Percentiles rank a stretch among this genome's conserved stretches.
These are phyloP conservation scores for Antrozous pallidus DNA, from an alignment of 2,797 vertebrate species.

Conservation along the genomic window DNA sequence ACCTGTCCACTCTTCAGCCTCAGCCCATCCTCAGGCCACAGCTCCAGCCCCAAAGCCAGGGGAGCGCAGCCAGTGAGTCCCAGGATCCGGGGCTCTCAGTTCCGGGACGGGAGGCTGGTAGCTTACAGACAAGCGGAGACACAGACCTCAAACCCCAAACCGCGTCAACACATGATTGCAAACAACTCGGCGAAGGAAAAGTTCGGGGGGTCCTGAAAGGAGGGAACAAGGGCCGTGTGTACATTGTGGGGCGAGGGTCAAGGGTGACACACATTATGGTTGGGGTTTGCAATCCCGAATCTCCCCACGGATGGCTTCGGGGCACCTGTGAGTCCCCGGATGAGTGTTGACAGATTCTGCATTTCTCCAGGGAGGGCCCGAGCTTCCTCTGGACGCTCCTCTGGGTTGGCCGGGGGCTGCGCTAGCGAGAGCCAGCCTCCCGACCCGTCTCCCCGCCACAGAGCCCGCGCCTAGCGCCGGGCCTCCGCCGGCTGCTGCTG, in stretches of 20 bases:
- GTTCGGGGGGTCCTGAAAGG: neutral
- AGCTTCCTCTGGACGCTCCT: neutral
- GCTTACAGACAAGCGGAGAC: neutral
- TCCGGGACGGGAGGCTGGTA: neutral
- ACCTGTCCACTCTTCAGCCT: neutral
- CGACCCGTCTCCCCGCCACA: neutral
- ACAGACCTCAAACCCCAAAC: neutral
- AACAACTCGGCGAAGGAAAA: neutral
- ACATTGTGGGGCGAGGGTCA: neutral
- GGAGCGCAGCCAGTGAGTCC: neutral
- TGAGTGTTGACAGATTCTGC: neutral
- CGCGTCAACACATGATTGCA: neutral
- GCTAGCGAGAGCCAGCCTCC: no score
- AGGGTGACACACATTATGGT: neutral
- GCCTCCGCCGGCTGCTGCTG: slow-evolving; percentile 77
- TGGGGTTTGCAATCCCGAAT: neutral
- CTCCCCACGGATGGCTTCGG: neutral
- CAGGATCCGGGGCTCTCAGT: neutral
- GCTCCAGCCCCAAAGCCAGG: neutral
- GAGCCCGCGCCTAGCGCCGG: slow-evolving; percentile 79
- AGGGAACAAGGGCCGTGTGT: neutral
- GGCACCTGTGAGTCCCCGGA: neutral
- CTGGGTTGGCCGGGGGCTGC: no score
- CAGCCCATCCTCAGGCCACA: slow-evolving; percentile 75
- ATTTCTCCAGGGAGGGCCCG: neutral